Percentiles rank a stretch among this genome's conserved stretches.
phyloP scores from a whole-genome alignment of 2,113 vertebrate species.

The Phalacrocorax pelagicus region DNA sequence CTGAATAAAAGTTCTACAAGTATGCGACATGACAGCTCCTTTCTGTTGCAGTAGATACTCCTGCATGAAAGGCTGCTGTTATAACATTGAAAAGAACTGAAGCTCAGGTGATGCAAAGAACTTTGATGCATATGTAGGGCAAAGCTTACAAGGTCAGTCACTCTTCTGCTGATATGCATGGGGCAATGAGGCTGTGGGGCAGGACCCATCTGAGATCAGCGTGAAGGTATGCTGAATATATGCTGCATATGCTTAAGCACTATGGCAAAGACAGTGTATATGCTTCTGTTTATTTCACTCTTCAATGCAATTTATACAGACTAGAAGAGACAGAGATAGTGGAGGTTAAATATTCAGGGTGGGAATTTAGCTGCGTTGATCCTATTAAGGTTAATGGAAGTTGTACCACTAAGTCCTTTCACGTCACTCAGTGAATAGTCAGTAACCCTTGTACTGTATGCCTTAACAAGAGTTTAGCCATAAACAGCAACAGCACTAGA shows the following conservation, averaged over 20 bases:
- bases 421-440: background rate
- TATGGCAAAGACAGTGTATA: background rate
- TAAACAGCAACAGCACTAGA: background rate
- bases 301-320: slow-evolving; percentile 29
- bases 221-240: background rate
- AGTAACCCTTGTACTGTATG: background rate
- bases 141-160: background rate
- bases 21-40: background rate
- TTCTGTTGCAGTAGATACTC: background rate
- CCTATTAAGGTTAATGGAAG: slow-evolving; percentile 49
- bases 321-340: slow-evolving; percentile 1
- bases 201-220: background rate
- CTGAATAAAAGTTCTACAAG: background rate
- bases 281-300: background rate
- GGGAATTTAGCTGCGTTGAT: slow-evolving; percentile 15
- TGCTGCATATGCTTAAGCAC: background rate
- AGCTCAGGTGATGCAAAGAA: background rate
- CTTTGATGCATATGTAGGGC: background rate
- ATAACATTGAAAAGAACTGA: background rate
- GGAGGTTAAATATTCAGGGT: slow-evolving; percentile 51
- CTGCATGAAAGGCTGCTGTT: background rate
- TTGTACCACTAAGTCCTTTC: background rate
- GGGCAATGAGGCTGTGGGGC: background rate
- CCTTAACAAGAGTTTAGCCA: background rate
- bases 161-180: background rate